Base-by-base conservation (phyloP, 2,888 invertebrate species). In the Sipha maydis region DNA sequence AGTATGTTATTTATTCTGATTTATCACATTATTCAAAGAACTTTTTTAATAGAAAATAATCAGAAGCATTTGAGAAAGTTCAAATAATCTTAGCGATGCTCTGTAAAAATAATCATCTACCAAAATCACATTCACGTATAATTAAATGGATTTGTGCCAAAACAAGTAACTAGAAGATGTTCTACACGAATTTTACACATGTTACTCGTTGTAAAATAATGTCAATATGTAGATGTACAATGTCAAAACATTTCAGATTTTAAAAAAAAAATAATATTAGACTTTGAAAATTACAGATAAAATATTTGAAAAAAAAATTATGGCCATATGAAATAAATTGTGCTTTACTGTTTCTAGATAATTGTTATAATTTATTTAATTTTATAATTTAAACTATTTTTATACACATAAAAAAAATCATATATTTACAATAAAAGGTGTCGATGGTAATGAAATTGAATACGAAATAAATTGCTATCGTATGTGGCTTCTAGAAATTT, bases 121-220 rank as follows among this genome's bases (percentile, higher is more conserved):
- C 34, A 79, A 79, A 79, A 79, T 25, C 31, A 61, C 56, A 34
- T 38, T 8, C 38, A 76, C 76, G 1, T 76, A 38, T 41, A 76
- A 84, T 76, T 28, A 56, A 76, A 84, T 76, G 61, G 61, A 34
- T 67, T 61, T 9, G n/a, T 84, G 76, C 84, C 76, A 84, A 84
- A 28, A 61, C 34, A 17, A 28, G 31, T 31, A 21, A 11, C 76
- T n/a, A 14, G 28, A 41, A 78, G 54, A 80, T 28, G 31, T 78
- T 56, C 19, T 31, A 54, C 9, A 67, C 38, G 54, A 78, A 4
- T 80, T 61, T 38, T 34, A 75, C 75, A 75, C 75, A 31, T 75
- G 75, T 75, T 34, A 38, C 25, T 19, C 19, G 75, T 38, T 19
- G 75, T 21, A 38, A 38, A 38, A 38, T 21, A 38, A 75, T 21